phyloP scores from a whole-genome alignment of 2,888 invertebrate genomes.

The Cerceris ruficornis region DNA sequence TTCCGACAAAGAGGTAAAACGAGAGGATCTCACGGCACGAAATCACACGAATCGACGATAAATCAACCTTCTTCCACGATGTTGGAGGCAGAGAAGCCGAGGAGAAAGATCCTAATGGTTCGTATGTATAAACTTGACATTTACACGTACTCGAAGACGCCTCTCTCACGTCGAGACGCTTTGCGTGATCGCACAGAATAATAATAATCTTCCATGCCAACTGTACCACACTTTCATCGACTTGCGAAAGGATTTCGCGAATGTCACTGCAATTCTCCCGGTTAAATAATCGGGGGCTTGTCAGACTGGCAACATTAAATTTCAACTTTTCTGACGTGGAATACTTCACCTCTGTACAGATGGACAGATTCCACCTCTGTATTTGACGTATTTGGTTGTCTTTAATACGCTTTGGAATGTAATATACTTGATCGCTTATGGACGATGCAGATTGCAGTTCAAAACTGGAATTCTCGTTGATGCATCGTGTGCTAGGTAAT shows the following conservation, averaged over 20 bases:
- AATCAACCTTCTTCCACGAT: constrained; percentile 21
- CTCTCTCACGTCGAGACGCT: constrained; percentile 1
- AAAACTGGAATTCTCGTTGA: no score
- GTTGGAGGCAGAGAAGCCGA: not conserved
- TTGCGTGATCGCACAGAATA: not conserved
- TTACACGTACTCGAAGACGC: constrained; percentile 5
- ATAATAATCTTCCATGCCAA: not conserved
- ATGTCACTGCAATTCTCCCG: not conserved
- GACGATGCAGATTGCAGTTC: no score
- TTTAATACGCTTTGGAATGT: no score
- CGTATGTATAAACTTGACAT: constrained; percentile 5
- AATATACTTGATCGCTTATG: no score
- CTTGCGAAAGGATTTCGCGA: not conserved
- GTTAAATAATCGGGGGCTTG: not conserved
- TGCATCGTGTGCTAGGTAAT: no score
- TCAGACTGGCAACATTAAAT: not conserved
- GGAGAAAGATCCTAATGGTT: constrained; percentile 21
- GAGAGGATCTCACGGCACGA: not conserved
- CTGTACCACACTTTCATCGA: not conserved
- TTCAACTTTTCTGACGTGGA: no score
- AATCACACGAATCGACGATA: constrained; percentile 27
- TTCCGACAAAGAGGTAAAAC: constrained; percentile 9
- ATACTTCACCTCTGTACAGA: no score
- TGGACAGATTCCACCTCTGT: no score
- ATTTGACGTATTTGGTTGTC: no score